Conservation (phyloP, 2,888 invertebrate species). For the Thymelicus sylvestris region DNA sequence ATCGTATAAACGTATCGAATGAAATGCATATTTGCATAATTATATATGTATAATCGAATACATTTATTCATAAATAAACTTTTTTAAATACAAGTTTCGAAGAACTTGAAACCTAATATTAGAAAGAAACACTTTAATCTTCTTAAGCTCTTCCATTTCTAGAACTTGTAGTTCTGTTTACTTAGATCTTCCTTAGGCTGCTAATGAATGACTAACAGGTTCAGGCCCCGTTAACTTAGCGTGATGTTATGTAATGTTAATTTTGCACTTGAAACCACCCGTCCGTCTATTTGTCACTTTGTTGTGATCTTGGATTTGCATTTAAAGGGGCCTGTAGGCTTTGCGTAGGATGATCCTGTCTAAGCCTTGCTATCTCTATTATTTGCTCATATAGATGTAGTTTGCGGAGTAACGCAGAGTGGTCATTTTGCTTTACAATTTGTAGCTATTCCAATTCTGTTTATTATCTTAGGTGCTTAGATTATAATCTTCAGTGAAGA, state of each 20-base stretch:
- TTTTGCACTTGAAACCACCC: conserved; percentile 41
- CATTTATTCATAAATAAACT: too few species aligned
- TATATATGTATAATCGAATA: too few species aligned
- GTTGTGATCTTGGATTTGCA: conserved; percentile 48
- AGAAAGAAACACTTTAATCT: too few species aligned
- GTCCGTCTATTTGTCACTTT: conserved; percentile 46
- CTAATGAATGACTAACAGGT: conserved; percentile 35
- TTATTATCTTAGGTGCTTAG: conserved; percentile 21
- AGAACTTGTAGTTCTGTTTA: conserved; percentile 5
- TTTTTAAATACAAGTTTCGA: too few species aligned
- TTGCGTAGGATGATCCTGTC: conserved; percentile 39
- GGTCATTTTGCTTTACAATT: conserved; percentile 31
- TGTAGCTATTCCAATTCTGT: conserved; percentile 21
- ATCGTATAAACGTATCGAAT: too few species aligned
- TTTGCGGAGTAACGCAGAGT: conserved; percentile 10
- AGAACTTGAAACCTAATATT: too few species aligned
- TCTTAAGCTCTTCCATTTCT: background rate
- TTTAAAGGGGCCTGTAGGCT: conserved; percentile 42
- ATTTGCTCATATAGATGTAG: conserved; percentile 31
- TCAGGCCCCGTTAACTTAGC: conserved; percentile 31
- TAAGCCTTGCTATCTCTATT: conserved; percentile 39
- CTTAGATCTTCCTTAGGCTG: background rate
- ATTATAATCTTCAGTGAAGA: conserved; percentile 13
- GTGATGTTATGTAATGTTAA: conserved; percentile 46
- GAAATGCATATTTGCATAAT: too few species aligned